phyloP scores from a whole-genome alignment of 53 echinoderm and acorn worm species.

The Henricia sp. region DNA sequence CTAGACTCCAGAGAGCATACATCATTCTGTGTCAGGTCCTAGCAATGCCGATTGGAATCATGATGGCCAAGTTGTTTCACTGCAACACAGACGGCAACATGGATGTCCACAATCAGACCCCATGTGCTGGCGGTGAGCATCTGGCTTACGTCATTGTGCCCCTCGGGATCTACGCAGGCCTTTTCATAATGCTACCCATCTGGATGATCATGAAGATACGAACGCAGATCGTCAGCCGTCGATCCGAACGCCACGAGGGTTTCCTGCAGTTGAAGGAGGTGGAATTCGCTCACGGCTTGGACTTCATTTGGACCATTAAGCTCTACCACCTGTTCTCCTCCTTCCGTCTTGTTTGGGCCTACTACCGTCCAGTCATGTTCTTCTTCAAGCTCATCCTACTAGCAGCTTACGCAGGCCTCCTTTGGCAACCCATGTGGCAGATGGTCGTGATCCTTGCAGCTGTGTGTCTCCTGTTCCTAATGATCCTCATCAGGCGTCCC shows the following conservation, averaged over 20 bases:
- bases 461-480: slow-evolving; percentile 70
- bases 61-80: slow-evolving; percentile 84
- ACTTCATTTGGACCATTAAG: slow-evolving; percentile 91
- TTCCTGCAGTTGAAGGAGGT: slow-evolving; percentile 95
- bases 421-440: slow-evolving; percentile 85
- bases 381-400: slow-evolving; percentile 84
- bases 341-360: slow-evolving; percentile 93
- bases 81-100: slow-evolving; percentile 86
- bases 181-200: slow-evolving; percentile 85
- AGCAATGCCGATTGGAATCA: slow-evolving; percentile 86
- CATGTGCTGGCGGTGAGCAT: slow-evolving; percentile 86
- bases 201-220: slow-evolving; percentile 95
- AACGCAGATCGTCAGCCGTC: slow-evolving; percentile 83
- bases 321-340: slow-evolving; percentile 96
- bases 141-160: slow-evolving; percentile 78
- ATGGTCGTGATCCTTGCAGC: slow-evolving; percentile 70
- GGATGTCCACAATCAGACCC: slow-evolving; percentile 90
- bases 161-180: slow-evolving; percentile 68
- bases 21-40: slow-evolving; percentile 80
- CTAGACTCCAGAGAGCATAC: slow-evolving; percentile 79
- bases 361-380: slow-evolving; percentile 90
- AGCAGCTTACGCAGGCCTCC: slow-evolving; percentile 74
- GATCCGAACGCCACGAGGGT: slow-evolving; percentile 91
- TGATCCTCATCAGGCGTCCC: slow-evolving; percentile 83
- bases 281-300: slow-evolving; percentile 87